Evolutionary conservation across 2,888 invertebrate genomes (phyloP).

Genomic region (Dermolepida albohirtum): DNA sequence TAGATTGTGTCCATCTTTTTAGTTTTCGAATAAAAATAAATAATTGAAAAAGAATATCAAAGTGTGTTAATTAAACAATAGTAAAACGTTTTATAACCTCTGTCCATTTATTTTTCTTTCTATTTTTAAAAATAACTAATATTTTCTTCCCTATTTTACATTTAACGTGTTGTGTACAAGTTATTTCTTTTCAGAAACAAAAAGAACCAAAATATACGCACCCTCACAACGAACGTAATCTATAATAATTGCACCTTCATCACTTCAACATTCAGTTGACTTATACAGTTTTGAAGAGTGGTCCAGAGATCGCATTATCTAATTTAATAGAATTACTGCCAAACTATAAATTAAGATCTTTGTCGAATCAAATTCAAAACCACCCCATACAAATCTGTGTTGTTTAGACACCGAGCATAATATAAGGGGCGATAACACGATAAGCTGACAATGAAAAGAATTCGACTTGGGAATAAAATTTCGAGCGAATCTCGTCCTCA

Average conservation of each 20-base stretch:
- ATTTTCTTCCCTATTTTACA: too few species aligned
- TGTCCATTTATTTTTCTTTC: too few species aligned
- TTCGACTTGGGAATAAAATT: conserved; percentile 52
- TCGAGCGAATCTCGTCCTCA: conserved; percentile 47
- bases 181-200: too few species aligned
- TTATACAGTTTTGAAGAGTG: conserved; percentile 40
- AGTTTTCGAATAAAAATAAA: too few species aligned
- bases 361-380: conserved; percentile 57
- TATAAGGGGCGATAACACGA: conserved; percentile 63
- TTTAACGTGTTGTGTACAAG: too few species aligned
- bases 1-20: too few species aligned
- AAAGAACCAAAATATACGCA: background rate
- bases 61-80: too few species aligned
- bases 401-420: conserved; percentile 62
- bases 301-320: conserved; percentile 39
- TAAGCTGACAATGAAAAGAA: conserved; percentile 59
- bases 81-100: too few species aligned
- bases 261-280: conserved; percentile 32
- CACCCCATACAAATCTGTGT: conserved; percentile 58
- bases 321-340: conserved; percentile 44
- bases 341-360: conserved; percentile 57
- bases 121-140: too few species aligned
- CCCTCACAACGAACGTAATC: conserved; percentile 19
- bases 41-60: too few species aligned
- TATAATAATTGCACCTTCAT: conserved; percentile 32